These are phyloP conservation scores for Panagrolaimus sp. DNA, from an alignment of 1,140 invertebrate species.

Conservation along the genomic window DNA sequence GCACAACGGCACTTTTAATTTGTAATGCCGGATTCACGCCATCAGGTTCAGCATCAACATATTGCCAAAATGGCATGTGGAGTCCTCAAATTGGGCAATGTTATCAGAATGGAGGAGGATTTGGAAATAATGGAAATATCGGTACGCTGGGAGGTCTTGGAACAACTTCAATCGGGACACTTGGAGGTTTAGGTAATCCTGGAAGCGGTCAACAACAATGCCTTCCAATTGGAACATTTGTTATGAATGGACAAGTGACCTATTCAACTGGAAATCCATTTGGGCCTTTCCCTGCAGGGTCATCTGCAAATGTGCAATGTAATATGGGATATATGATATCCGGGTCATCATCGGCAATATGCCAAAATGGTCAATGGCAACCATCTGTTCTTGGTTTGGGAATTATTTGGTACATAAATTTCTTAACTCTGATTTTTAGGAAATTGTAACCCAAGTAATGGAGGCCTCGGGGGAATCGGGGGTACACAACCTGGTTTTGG, in stretches of 20 bases:
- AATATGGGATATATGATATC: background rate
- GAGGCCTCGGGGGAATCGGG: background rate
- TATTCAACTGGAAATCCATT: background rate
- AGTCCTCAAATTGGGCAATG: background rate
- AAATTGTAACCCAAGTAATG: no score
- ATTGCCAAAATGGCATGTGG: conserved; percentile 4
- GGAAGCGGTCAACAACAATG: background rate
- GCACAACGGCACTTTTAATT: background rate
- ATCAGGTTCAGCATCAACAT: background rate
- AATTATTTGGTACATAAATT: no score
- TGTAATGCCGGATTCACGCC: background rate
- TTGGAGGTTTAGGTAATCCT: background rate
- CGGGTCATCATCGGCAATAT: background rate
- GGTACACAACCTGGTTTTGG: background rate
- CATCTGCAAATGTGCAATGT: background rate
- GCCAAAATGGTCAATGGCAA: background rate
- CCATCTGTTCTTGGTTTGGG: background rate
- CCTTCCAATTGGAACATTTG: background rate
- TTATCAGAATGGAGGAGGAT: background rate
- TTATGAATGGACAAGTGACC: conserved; percentile 4
- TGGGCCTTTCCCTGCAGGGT: background rate
- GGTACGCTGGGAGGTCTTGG: background rate
- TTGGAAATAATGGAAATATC: background rate
- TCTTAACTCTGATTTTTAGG: no score
- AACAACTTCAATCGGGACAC: background rate